Percentiles rank a stretch among this genome's conserved stretches.
Evolutionary conservation across 2,888 invertebrate genomes (phyloP).

Genomic region (Ophioninae sp.): DNA sequence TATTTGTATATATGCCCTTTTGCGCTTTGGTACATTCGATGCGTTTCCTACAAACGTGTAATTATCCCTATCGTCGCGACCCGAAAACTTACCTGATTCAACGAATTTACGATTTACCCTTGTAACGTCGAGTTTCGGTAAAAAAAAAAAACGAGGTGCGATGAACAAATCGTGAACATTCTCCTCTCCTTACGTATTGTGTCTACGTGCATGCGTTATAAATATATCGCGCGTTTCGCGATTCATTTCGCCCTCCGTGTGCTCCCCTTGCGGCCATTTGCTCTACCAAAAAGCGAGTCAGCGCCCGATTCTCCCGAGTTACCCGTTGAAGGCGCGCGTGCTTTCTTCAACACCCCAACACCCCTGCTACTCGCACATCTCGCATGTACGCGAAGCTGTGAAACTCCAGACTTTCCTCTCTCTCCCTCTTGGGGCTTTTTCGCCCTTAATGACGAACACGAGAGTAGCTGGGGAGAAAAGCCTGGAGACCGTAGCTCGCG

Average conservation of each 20-base stretch:
- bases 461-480: neutral
- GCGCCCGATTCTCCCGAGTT: conserved; percentile 13
- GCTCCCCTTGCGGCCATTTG: conserved; percentile 23
- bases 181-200: neutral
- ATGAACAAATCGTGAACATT: neutral
- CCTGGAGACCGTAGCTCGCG: neutral
- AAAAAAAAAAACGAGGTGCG: neutral
- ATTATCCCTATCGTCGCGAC: neutral
- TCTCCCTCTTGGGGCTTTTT: neutral
- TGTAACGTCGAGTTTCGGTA: neutral
- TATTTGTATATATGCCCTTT: conserved; percentile 9
- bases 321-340: conserved; percentile 27
- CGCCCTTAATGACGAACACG: neutral
- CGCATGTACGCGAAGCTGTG: neutral
- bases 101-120: neutral
- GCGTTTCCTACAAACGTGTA: neutral
- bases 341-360: conserved; percentile 16
- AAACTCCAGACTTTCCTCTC: neutral
- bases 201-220: neutral
- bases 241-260: conserved; percentile 45
- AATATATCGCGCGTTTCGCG: neutral
- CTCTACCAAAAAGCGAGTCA: conserved; percentile 7
- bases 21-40: conserved; percentile 4
- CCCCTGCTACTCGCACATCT: neutral
- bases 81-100: neutral